These are phyloP conservation scores for Apodemia hepburni DNA, from an alignment of 2,888 invertebrate species.

Conservation along the genomic window DNA sequence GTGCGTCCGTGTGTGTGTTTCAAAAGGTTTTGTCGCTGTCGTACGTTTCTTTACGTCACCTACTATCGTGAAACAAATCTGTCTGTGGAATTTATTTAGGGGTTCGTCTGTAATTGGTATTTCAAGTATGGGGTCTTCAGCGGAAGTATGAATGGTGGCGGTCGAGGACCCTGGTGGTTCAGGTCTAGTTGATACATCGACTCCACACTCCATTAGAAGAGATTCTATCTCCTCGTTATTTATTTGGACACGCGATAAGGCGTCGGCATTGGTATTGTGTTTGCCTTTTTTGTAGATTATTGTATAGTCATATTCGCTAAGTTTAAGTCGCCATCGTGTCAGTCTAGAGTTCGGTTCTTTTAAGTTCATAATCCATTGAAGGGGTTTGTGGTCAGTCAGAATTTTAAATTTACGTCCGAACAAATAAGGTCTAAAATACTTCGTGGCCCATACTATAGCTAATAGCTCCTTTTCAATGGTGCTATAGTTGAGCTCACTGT, in stretches of 20 bases:
- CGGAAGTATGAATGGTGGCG: constrained; percentile 20
- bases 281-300: constrained; percentile 9
- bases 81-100: constrained; percentile 27
- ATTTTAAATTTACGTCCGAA: too few relatives aligned
- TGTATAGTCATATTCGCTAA: constrained; percentile 17
- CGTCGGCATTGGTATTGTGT: background rate
- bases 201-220: constrained; percentile 1
- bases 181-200: constrained; percentile 4
- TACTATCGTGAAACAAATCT: constrained; percentile 24
- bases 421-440: too few relatives aligned
- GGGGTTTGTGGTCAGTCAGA: background rate
- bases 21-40: constrained; percentile 31
- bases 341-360: background rate
- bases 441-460: too few relatives aligned
- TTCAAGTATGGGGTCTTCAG: constrained; percentile 19
- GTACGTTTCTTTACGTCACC: constrained; percentile 31
- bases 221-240: background rate
- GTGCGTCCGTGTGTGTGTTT: constrained; percentile 28
- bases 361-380: too few relatives aligned
- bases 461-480: too few relatives aligned
- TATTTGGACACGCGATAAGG: too few relatives aligned
- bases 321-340: constrained; percentile 18
- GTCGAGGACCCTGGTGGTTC: constrained; percentile 12
- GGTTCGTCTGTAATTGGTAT: constrained; percentile 28
- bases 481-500: too few relatives aligned